These are phyloP conservation scores for Danio aesculapii DNA, from an alignment of 2,797 vertebrate species.

Conservation along the genomic window DNA sequence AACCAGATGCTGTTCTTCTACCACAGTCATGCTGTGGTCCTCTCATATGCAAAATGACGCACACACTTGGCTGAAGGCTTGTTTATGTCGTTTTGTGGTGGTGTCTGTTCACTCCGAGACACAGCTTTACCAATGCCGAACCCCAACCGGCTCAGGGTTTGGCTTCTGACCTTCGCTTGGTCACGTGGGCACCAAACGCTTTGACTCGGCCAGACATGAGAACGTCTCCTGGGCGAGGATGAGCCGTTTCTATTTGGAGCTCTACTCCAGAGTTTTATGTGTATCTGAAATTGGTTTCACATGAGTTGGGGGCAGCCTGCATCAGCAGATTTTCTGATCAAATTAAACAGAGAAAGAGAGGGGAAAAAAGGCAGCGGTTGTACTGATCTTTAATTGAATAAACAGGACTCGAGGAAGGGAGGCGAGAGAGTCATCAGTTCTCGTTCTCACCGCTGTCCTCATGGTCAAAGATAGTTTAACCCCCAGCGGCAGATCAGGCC, in stretches of 20 bases:
- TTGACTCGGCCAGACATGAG: slow-evolving; percentile 12
- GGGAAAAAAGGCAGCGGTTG: slow-evolving; percentile 71
- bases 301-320: slow-evolving; percentile 84
- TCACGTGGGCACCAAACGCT: not conserved
- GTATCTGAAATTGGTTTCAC: slow-evolving; percentile 89
- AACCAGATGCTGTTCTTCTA: slow-evolving; percentile 53
- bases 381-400: slow-evolving; percentile 88
- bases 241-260: slow-evolving; percentile 63
- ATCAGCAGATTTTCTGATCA: slow-evolving; percentile 90
- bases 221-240: slow-evolving; percentile 48
- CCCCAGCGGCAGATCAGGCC: slow-evolving; percentile 27
- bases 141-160: not conserved
- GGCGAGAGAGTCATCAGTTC: slow-evolving; percentile 51
- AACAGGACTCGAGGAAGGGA: slow-evolving; percentile 74
- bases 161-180: slow-evolving; percentile 4
- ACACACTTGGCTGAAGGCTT: slow-evolving; percentile 45
- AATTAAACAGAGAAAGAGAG: slow-evolving; percentile 79
- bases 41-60: slow-evolving; percentile 52
- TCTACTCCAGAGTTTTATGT: slow-evolving; percentile 65
- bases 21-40: slow-evolving; percentile 55
- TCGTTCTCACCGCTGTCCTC: slow-evolving; percentile 57
- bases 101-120: slow-evolving; percentile 1
- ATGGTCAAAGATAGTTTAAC: slow-evolving; percentile 55
- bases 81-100: slow-evolving; percentile 47
- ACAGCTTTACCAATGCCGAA: not conserved